Conservation (phyloP, 2,797 vertebrate species). For the Luscinia luscinia region DNA sequence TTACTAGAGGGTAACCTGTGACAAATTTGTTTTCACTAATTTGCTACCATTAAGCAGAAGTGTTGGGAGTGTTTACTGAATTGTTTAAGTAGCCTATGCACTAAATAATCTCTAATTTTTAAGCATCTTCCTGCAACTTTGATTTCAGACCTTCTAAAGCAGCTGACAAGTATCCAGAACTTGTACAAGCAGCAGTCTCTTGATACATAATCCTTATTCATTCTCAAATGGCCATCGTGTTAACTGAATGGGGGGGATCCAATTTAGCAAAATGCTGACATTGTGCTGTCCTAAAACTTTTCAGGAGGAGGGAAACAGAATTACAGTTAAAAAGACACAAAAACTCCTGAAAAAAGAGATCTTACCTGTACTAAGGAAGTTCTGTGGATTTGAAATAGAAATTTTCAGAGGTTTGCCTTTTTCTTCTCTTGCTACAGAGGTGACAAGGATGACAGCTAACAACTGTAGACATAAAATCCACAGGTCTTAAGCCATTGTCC, state of each 20-base stretch:
- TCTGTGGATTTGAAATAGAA: neutral
- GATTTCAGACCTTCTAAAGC: neutral
- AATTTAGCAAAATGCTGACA: neutral
- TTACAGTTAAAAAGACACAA: neutral
- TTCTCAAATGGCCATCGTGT: neutral
- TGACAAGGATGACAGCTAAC: neutral
- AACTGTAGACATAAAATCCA: neutral
- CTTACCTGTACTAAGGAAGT: neutral
- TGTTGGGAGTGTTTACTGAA: neutral
- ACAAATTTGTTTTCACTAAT: neutral
- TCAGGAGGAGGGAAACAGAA: neutral
- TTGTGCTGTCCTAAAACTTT: neutral
- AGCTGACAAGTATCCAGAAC: neutral
- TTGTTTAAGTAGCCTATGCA: neutral
- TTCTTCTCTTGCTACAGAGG: neutral
- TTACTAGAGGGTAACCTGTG: neutral
- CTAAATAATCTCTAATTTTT: neutral
- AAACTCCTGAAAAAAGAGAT: neutral
- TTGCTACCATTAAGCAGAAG: neutral
- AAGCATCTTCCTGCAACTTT: neutral
- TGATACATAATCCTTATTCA: neutral
- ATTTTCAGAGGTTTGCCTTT: neutral
- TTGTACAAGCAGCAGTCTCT: neutral
- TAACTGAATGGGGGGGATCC: rapidly evolving
- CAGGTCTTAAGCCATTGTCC: neutral